These are phyloP conservation scores for Orchesella cincta DNA, from an alignment of 1,140 invertebrate species.

Conservation along the genomic window DNA sequence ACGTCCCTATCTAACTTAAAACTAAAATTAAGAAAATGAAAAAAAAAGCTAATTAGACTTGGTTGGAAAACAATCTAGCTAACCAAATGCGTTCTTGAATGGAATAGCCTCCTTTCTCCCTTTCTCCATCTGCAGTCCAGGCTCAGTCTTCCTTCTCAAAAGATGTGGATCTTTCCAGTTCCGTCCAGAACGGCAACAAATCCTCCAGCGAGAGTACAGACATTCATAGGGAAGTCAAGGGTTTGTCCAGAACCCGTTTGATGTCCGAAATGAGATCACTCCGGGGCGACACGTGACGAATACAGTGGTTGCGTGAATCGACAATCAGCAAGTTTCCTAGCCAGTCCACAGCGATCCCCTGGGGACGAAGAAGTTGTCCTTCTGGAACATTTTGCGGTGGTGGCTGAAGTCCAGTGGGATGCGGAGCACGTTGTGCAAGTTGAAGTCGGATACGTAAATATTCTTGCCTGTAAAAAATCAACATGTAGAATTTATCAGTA, in stretches of 20 bases:
- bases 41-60: no score
- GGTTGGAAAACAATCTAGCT: no score
- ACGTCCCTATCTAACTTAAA: no score
- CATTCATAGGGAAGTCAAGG: background rate
- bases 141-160: background rate
- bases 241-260: no score
- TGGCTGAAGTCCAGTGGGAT: constrained; percentile 60
- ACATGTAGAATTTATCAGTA: no score
- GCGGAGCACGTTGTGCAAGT: constrained; percentile 84
- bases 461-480: constrained; percentile 57
- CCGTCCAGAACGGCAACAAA: background rate
- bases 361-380: constrained; percentile 72
- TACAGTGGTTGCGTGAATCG: constrained; percentile 87
- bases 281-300: constrained; percentile 57
- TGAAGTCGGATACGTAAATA: constrained; percentile 89
- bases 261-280: constrained; percentile 11
- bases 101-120: no score
- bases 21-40: no score
- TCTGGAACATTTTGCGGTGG: background rate
- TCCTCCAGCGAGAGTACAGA: background rate
- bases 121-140: no score
- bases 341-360: constrained; percentile 82
- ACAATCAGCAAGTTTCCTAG: constrained; percentile 85
- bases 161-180: background rate
- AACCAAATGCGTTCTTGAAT: no score